Evolutionary conservation across 2,113 vertebrate genomes (phyloP), one percentile per base, ranked within the genome.

Genomic region (Chionomys nivalis): DNA sequence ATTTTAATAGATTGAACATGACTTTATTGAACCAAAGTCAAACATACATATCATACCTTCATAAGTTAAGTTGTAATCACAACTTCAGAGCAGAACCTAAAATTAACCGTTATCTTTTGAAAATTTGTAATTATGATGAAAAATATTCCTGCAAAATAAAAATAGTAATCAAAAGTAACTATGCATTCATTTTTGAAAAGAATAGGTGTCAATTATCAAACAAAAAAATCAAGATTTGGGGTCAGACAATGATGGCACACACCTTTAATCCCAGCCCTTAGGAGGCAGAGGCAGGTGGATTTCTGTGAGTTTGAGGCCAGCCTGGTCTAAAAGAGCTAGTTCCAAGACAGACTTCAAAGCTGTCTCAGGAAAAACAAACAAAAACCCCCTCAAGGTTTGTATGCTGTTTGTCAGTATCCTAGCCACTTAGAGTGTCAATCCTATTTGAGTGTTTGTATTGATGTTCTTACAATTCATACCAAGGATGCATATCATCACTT

Each of bases 21-120:
- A 79, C 88, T 95, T 96, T 73, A 89, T 52, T 61, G 42, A 94
- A 91, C 44, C 10, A 61, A 47, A 90, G 61, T 92, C 77, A 92
- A 52, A 77, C 49, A 7, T 86, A 6, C 88, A 66, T 86, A 6
- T 93, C 61, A 42, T 42, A 70, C 31, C 42, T 11, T 24, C 55
- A 85, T 42, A 16, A 7, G n/a, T 96, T 47, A 85, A 65, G 14
- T 75, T 91, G 83, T 42, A 93, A 36, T 82, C 39, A 94, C 10
- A 87, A 36, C 24, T 87, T 87, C 4, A 6, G 14, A 70, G 7
- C 63, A 70, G 49, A 78, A 94, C 58, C 39, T 87, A 31, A 86
- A 65, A 87, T 87, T 97, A 94, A 66, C 47, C n/a, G 19, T 90
- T 87, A 83, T 44, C 83, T 83, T 65, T 86, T 86, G 58, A 87